These are phyloP conservation scores for Rotaria macrura DNA, from an alignment of 2,888 invertebrate species.

Conservation along the genomic window DNA sequence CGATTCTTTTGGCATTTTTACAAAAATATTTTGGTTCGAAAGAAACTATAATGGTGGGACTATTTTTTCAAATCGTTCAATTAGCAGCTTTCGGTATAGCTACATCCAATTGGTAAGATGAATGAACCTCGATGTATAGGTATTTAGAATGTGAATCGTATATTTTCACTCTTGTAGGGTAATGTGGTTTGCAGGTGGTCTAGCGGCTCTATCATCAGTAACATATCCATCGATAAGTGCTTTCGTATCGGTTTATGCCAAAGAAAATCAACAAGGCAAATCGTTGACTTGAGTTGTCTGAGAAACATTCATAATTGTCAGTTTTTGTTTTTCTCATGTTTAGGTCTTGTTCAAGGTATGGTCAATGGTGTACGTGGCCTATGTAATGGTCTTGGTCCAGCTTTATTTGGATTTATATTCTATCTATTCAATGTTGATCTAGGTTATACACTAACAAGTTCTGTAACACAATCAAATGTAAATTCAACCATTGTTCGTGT, in stretches of 20 bases:
- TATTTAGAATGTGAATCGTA: slow-evolving; percentile 54
- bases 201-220: slow-evolving; percentile 86
- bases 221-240: slow-evolving; percentile 98
- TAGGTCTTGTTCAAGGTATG: slow-evolving; percentile 68
- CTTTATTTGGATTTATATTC: slow-evolving; percentile 94
- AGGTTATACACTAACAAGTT: slow-evolving; percentile 23
- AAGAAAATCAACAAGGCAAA: slow-evolving; percentile 84
- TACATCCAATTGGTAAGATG: slow-evolving; percentile 71
- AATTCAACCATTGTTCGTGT: not conserved
- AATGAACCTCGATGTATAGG: too few relatives aligned
- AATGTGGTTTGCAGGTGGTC: slow-evolving; percentile 97
- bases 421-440: slow-evolving; percentile 95
- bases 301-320: too few relatives aligned
- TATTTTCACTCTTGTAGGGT: slow-evolving; percentile 45
- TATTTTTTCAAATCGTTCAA: slow-evolving; percentile 89
- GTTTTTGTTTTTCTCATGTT: not conserved
- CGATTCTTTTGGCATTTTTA: slow-evolving; percentile 59
- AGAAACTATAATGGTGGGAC: slow-evolving; percentile 89
- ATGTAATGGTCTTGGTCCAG: slow-evolving; percentile 93
- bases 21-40: slow-evolving; percentile 82
- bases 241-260: slow-evolving; percentile 90
- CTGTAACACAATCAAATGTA: not conserved
- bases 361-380: slow-evolving; percentile 95
- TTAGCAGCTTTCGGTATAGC: slow-evolving; percentile 94
- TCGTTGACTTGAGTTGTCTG: slow-evolving; percentile 4